Evolutionary conservation across 2,113 vertebrate species (phyloP).

Genomic region (Hymenochirus boettgeri): DNA sequence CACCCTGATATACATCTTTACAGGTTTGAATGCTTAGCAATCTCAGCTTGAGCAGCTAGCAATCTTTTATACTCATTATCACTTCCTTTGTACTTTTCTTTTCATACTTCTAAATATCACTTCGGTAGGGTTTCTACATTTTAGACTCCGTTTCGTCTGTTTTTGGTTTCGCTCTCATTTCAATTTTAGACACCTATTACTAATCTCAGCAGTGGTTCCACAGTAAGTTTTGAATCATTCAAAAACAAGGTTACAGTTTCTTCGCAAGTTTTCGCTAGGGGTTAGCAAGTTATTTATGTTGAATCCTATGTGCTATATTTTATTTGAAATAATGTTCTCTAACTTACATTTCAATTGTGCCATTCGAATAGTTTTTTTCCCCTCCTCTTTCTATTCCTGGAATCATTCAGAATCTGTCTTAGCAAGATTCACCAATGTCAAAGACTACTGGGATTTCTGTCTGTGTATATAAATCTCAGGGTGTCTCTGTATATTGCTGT

Average conservation of each 20-base stretch:
- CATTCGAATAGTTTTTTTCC: background rate
- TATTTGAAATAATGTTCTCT: conserved; percentile 27
- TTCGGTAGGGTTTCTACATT: conserved; percentile 26
- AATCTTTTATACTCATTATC: conserved; percentile 43
- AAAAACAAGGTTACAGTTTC: conserved; percentile 31
- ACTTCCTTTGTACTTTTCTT: conserved; percentile 37
- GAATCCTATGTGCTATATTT: conserved; percentile 5
- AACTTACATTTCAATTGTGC: conserved; percentile 17
- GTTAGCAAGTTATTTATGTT: conserved; percentile 37
- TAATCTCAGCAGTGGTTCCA: conserved; percentile 26
- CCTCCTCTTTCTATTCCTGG: conserved; percentile 3
- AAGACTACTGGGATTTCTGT: conserved; percentile 31
- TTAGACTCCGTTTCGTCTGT: conserved; percentile 11
- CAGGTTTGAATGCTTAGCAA: conserved; percentile 26
- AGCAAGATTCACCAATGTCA: conserved; percentile 35
- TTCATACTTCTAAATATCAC: conserved; percentile 19
- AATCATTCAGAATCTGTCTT: conserved; percentile 29
- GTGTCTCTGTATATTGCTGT: conserved; percentile 8
- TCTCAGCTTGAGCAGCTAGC: conserved; percentile 31
- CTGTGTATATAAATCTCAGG: conserved; percentile 20
- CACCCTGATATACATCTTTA: conserved; percentile 31
- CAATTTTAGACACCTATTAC: conserved; percentile 42
- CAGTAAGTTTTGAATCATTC: conserved; percentile 34
- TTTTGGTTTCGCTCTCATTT: conserved; percentile 33
- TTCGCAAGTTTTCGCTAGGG: conserved; percentile 31